These are phyloP conservation scores for Tetragnatha montana DNA, from an alignment of 2,888 invertebrate genomes.

Conservation along the genomic window DNA sequence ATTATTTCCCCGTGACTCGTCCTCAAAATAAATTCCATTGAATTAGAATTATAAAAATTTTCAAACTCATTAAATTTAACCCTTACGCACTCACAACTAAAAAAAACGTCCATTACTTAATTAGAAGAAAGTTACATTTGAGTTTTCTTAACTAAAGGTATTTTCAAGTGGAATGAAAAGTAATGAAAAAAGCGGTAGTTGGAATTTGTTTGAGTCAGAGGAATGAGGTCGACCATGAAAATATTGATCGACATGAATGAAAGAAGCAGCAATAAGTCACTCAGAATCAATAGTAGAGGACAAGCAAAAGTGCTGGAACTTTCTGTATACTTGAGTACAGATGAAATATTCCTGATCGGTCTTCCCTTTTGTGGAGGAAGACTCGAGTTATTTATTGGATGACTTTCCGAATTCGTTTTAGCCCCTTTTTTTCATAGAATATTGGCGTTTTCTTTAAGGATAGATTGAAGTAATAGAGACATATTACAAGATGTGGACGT, in stretches of 20 bases:
- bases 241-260: conserved; percentile 37
- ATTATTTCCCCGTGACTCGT: no score
- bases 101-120: background rate
- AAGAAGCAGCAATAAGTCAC: conserved; percentile 40
- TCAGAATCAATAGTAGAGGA: conserved; percentile 40
- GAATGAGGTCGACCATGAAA: conserved; percentile 29
- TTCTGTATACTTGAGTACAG: conserved; percentile 30
- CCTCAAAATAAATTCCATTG: no score
- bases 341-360: conserved; percentile 19
- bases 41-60: no score
- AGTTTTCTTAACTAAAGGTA: background rate
- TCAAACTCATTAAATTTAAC: no score
- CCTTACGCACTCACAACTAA: background rate
- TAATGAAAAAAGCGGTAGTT: background rate
- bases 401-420: conserved; percentile 12
- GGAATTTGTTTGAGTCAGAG: background rate
- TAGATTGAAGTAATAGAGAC: no score
- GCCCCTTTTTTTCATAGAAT: no score
- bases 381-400: conserved; percentile 12
- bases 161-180: background rate
- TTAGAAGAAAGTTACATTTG: background rate
- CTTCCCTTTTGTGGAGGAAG: background rate
- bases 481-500: no score
- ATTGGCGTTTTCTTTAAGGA: no score
- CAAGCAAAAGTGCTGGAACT: conserved; percentile 25